Evolutionary conservation across 2,113 vertebrate genomes (phyloP).

Genomic region (Abramis brama): DNA sequence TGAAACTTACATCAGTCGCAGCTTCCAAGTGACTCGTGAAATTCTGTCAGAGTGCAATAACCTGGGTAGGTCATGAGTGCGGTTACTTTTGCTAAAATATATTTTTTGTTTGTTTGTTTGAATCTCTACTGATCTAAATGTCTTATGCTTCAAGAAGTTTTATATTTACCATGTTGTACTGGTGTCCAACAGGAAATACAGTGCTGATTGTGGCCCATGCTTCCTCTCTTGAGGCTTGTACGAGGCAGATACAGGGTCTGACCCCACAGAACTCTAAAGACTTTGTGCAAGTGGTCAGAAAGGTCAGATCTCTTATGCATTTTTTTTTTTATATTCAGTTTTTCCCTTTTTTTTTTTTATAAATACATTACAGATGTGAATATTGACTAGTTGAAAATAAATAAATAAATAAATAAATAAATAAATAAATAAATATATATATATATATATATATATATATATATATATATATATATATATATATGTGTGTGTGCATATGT

Average conservation of each 20-base stretch:
- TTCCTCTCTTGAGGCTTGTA: conserved; percentile 96
- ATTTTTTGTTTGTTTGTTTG: background rate
- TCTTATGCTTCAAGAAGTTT: background rate
- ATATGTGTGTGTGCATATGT: no score
- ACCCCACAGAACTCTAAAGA: conserved; percentile 96
- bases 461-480: no score
- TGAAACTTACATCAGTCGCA: conserved; percentile 93
- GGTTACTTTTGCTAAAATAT: background rate
- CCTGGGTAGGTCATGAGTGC: conserved; percentile 78
- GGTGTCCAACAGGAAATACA: conserved; percentile 83
- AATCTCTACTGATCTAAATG: background rate
- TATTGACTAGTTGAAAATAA: no score
- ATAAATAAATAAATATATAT: no score
- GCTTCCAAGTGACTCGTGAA: conserved; percentile 95
- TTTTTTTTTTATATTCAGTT: background rate
- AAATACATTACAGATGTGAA: background rate
- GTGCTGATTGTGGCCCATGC: conserved; percentile 97
- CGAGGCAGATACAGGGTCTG: conserved; percentile 95
- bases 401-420: no score
- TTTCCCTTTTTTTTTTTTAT: background rate
- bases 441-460: no score
- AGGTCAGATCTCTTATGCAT: conserved; percentile 76
- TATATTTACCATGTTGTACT: background rate
- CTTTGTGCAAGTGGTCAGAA: conserved; percentile 97
- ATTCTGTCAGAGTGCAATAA: conserved; percentile 92